Percentiles rank a stretch among this genome's conserved stretches.
Evolutionary conservation across 2,888 invertebrate genomes (phyloP).

Genomic region (Hydropsyche betteni): DNA sequence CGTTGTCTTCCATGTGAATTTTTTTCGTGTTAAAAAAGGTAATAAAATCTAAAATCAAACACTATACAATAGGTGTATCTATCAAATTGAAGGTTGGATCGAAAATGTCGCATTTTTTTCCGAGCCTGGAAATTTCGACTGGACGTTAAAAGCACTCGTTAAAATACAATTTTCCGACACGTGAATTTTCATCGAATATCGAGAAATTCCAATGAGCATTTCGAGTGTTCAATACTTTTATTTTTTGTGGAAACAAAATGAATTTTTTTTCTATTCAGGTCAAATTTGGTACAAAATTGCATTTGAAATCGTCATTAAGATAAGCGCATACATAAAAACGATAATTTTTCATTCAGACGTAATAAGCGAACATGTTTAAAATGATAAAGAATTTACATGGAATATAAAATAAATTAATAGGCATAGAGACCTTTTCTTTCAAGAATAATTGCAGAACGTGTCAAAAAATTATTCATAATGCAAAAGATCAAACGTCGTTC

Average conservation of each 20-base stretch:
- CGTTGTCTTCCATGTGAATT: background rate
- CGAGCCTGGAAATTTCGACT: background rate
- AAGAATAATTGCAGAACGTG: no score
- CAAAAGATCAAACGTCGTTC: no score
- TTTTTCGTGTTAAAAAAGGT: background rate
- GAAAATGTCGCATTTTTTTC: background rate
- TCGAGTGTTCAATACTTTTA: background rate
- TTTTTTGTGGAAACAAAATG: background rate
- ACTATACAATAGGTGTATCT: background rate
- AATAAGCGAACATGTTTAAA: no score
- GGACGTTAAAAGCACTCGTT: conserved; percentile 1
- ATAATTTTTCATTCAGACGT: no score
- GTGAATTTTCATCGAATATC: background rate
- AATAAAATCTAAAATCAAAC: background rate
- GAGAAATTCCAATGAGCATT: background rate
- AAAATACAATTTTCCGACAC: conserved; percentile 14
- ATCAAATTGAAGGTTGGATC: background rate
- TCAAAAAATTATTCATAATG: no score
- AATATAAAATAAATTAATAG: no score
- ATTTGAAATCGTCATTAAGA: background rate
- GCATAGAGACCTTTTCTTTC: no score
- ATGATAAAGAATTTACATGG: no score
- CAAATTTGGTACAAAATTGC: background rate
- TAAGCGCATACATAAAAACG: no score
- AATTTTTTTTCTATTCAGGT: background rate